Base-by-base conservation (phyloP, 53 echinoderm and acorn worm species). In the Echinometra lucunter region DNA sequence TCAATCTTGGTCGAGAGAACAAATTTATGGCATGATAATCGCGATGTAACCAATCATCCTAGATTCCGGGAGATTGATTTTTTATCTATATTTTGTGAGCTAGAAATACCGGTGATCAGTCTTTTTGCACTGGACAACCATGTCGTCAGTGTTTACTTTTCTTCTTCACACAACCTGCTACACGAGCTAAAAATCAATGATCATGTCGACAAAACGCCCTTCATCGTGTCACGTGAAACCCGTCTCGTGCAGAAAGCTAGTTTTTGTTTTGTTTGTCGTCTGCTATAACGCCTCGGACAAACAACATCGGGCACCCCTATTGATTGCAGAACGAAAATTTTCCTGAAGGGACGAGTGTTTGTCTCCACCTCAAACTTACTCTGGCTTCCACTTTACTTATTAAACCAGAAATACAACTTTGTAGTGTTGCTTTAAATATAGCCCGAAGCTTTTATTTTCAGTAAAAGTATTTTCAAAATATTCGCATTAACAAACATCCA, bases 101-200 rank as follows among this genome's bases (percentile, higher is more conserved):
- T n/a, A 21, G 85, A n/a, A 85, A 85, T 85, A 66, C 45, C 45
- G 44, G 66, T 70, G 44, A 66, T 91, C 66, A 1, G 69, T 91
- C 91, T 91, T 91, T 27, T 69, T 28, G 1, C 37, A 8, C 63
- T 60, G 58, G 58, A 90, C 89, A 38, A 58, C 91, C 28, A 44
- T 23, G 72, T 91, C 69, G 8, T 70, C 72, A 44, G 45, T 91
- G 70, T 91, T 91, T 91, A 69, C 45, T n/a, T 45, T 91, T 91
- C 60, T 91, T 40, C 91, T 90, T 91, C 69, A 67, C 72, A 67
- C 91, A 67, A 45, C 69, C 69, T 27, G 91, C 13, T 69, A 66
- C 91, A 91, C 45, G 69, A 91, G 42, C 66, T 30, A 27, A 91
- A n/a, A 91, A 91, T 91, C 91, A 91, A 91, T 91, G 91, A 28